These are phyloP conservation scores for Epistrophe grossulariae DNA, from an alignment of 2,888 invertebrate genomes.

Conservation along the genomic window DNA sequence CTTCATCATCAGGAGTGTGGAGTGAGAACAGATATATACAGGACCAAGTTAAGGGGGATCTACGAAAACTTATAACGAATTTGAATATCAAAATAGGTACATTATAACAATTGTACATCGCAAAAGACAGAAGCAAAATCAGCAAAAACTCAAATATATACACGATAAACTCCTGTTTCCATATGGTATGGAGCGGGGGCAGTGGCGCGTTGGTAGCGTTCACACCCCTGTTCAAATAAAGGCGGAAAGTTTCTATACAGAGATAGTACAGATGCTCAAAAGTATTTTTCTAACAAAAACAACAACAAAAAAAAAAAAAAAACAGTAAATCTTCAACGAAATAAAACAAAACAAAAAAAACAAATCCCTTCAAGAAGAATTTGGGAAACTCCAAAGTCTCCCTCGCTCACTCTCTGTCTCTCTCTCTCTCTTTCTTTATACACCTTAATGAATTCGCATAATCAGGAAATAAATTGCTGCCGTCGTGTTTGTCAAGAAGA, in stretches of 20 bases:
- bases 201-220: too few relatives aligned
- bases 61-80: slow-evolving; percentile 52
- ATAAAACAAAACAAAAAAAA: background rate
- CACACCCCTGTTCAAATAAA: background rate
- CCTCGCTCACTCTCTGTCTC: background rate
- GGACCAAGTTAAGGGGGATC: background rate
- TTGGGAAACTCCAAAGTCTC: slow-evolving; percentile 23
- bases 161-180: background rate
- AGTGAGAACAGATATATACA: background rate
- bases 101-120: slow-evolving; percentile 11
- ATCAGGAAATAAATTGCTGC: slow-evolving; percentile 48
- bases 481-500: slow-evolving; percentile 23
- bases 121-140: slow-evolving; percentile 11
- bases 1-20: slow-evolving; percentile 51
- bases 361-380: slow-evolving; percentile 15
- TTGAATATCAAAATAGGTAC: slow-evolving; percentile 64
- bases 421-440: background rate
- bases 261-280: slow-evolving; percentile 6
- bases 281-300: background rate
- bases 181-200: too few relatives aligned
- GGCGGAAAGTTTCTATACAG: background rate
- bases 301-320: background rate
- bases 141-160: background rate
- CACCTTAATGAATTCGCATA: slow-evolving; percentile 62
- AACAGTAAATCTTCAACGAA: slow-evolving; percentile 2